phyloP scores from a whole-genome alignment of 2,113 vertebrate species.

The Brevimyrus niger region DNA sequence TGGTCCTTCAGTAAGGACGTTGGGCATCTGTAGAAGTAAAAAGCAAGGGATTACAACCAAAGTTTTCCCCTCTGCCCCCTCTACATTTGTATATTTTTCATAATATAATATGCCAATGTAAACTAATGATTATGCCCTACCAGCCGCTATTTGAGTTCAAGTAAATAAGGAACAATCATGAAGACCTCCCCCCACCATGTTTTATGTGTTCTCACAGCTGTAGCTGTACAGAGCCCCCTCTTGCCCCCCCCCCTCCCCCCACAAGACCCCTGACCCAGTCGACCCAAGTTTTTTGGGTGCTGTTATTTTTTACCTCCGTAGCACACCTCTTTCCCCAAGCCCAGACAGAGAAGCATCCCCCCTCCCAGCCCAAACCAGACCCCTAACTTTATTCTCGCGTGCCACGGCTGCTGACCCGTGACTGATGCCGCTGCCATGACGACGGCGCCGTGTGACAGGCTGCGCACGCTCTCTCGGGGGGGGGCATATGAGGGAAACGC shows the following conservation, averaged over 20 bases:
- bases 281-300: not conserved
- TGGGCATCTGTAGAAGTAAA: not conserved
- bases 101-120: not conserved
- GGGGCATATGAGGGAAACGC: not conserved
- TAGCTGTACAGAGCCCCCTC: not conserved
- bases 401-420: constrained; percentile 24
- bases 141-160: not conserved
- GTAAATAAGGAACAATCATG: not conserved
- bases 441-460: constrained; percentile 29
- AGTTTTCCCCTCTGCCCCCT: not conserved
- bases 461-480: not conserved
- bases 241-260: not conserved
- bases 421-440: constrained; percentile 35
- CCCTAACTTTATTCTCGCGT: not conserved
- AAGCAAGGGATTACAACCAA: not conserved
- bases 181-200: not conserved
- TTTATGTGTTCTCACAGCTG: not conserved
- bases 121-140: not conserved
- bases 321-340: not conserved
- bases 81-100: not conserved
- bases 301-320: not conserved
- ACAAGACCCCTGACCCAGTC: not conserved
- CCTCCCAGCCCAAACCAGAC: not conserved
- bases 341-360: constrained; percentile 5
- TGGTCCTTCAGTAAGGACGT: not conserved